phyloP scores from a whole-genome alignment of 2,113 vertebrate genomes.

The Takifugu flavidus region DNA sequence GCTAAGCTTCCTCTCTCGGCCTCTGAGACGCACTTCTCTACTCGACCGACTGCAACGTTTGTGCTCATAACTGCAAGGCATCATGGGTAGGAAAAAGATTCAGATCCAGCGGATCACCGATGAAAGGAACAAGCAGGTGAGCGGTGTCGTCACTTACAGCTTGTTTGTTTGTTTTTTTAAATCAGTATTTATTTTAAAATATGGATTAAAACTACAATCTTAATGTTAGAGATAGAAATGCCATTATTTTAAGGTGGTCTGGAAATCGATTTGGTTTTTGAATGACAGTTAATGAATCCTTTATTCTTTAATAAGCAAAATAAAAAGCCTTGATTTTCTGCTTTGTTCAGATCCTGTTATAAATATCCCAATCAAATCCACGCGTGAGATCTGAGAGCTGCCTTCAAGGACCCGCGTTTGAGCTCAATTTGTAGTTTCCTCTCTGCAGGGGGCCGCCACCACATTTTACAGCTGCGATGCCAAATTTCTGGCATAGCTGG shows the following conservation, averaged over 20 bases:
- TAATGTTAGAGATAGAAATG: too few relatives aligned
- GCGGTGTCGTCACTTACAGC: constrained; percentile 8
- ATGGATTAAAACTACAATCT: not conserved
- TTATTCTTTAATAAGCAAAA: too few relatives aligned
- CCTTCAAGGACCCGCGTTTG: constrained; percentile 22
- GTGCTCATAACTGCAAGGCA: constrained; percentile 58
- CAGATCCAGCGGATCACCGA: constrained; percentile 99
- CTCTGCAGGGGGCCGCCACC: constrained; percentile 27
- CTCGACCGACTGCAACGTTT: constrained; percentile 46
- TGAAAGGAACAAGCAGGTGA: constrained; percentile 95
- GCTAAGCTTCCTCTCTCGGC: constrained; percentile 29
- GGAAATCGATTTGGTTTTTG: too few relatives aligned
- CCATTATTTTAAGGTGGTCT: too few relatives aligned
- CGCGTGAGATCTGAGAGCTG: constrained; percentile 6
- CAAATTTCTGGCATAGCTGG: not conserved
- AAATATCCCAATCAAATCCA: constrained; percentile 3
- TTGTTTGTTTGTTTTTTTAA: not conserved
- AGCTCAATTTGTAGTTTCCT: constrained; percentile 28
- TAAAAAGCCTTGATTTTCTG: too few relatives aligned
- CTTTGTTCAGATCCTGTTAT: not conserved
- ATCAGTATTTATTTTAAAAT: not conserved
- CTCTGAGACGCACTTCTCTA: constrained; percentile 45
- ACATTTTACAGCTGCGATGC: constrained; percentile 33
- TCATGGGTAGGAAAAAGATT: constrained; percentile 99
- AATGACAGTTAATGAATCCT: too few relatives aligned